These are phyloP conservation scores for Ametastegia equiseti DNA, from an alignment of 2,888 invertebrate genomes.

Conservation along the genomic window DNA sequence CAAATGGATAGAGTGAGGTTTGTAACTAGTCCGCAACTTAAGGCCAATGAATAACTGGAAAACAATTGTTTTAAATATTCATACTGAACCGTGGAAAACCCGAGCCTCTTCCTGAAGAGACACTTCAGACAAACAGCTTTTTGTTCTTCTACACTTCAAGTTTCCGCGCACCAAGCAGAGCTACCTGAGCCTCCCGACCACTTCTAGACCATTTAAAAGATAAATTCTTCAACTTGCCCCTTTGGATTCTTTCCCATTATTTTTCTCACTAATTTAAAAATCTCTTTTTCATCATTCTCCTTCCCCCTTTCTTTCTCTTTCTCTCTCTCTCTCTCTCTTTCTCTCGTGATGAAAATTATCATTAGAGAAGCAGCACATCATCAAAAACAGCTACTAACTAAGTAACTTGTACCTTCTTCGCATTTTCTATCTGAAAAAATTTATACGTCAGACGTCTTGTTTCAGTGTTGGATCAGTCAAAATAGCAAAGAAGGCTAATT, in stretches of 20 bases:
- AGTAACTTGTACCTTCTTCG: too few relatives aligned
- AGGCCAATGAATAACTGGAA: slow-evolving; percentile 68
- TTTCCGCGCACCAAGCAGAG: slow-evolving; percentile 25
- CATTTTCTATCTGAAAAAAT: too few relatives aligned
- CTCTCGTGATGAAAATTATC: background rate
- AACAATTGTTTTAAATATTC: slow-evolving; percentile 72
- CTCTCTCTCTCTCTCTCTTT: background rate
- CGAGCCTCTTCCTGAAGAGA: slow-evolving; percentile 45
- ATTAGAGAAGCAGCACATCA: background rate
- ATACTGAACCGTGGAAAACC: slow-evolving; percentile 55
- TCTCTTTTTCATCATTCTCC: background rate
- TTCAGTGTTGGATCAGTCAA: too few relatives aligned
- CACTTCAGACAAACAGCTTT: slow-evolving; percentile 52
- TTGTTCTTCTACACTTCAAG: slow-evolving; percentile 46
- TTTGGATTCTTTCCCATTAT: background rate
- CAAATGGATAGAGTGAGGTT: background rate
- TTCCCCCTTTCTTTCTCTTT: background rate
- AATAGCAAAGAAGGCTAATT: background rate
- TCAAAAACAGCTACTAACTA: background rate
- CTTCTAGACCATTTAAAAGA: slow-evolving; percentile 40
- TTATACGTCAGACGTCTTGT: too few relatives aligned
- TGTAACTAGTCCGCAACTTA: slow-evolving; percentile 59
- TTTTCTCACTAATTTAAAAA: slow-evolving; percentile 9
- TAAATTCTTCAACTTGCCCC: slow-evolving; percentile 28
- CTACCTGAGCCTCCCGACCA: background rate